Evolutionary conservation across 2,797 vertebrate genomes (phyloP).

Genomic region (Microhierax caerulescens): DNA sequence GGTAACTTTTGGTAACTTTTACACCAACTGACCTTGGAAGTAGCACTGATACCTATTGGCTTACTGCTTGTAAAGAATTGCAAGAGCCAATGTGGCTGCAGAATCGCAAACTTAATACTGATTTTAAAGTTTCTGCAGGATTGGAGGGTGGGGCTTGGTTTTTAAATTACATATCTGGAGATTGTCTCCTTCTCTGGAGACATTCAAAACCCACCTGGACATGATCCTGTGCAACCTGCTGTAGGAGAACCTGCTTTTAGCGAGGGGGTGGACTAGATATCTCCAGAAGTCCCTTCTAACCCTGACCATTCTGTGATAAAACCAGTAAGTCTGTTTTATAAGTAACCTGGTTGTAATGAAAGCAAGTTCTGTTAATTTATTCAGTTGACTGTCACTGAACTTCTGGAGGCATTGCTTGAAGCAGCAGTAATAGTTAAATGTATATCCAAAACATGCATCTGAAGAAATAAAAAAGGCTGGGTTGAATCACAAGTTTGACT

Average conservation of each 20-base stretch:
- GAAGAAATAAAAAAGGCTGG: not conserved
- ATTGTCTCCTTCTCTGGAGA: not conserved
- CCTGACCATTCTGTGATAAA: not conserved
- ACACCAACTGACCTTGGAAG: not conserved
- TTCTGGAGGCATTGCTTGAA: not conserved
- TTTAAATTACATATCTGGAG: not conserved
- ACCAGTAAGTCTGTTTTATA: not conserved
- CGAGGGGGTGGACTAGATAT: too few species aligned
- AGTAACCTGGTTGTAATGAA: not conserved
- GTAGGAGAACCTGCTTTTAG: too few species aligned
- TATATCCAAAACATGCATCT: not conserved
- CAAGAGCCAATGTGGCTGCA: not conserved
- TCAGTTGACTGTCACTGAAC: not conserved
- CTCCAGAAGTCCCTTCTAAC: too few species aligned
- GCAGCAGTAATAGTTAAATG: not conserved
- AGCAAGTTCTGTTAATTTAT: not conserved
- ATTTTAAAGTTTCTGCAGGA: not conserved
- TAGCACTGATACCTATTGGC: not conserved
- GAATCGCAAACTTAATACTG: not conserved
- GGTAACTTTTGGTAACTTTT: not conserved
- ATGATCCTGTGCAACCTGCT: too few species aligned
- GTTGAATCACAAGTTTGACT: conserved; percentile 25
- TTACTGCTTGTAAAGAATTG: not conserved
- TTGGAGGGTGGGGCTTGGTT: not conserved
- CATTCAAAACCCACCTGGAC: too few species aligned